phyloP scores from a whole-genome alignment of 2,113 vertebrate genomes.

The Oreochromis tanganicae region DNA sequence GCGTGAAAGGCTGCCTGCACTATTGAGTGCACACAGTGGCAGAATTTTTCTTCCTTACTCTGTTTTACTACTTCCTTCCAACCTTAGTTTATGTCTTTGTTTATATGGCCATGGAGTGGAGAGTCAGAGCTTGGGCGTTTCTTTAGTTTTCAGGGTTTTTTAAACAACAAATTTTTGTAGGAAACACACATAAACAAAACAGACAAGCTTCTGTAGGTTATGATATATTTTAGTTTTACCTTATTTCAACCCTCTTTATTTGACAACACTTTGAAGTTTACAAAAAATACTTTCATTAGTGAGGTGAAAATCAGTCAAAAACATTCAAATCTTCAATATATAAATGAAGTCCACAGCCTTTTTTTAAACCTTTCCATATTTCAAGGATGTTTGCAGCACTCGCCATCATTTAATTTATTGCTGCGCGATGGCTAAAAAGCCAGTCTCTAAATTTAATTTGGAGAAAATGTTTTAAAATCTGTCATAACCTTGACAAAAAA shows the following conservation, averaged over 20 bases:
- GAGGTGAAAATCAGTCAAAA: neutral
- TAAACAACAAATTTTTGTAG: fast-evolving
- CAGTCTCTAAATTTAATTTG: neutral
- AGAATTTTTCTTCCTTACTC: neutral
- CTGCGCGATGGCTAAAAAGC: neutral
- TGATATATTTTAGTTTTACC: neutral
- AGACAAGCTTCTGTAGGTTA: neutral
- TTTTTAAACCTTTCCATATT: neutral
- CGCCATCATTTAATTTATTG: neutral
- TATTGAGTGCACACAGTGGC: conserved; percentile 21
- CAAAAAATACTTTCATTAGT: neutral
- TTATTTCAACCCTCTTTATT: neutral
- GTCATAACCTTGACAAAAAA: neutral
- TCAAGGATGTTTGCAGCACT: neutral
- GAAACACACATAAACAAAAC: neutral
- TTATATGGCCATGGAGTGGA: neutral
- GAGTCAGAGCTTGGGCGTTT: neutral
- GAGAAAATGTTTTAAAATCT: neutral
- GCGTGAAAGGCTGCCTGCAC: conserved; percentile 24
- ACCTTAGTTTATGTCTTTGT: neutral
- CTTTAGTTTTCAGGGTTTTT: neutral
- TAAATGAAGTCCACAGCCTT: neutral
- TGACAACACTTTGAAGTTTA: neutral
- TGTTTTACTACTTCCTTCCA: neutral
- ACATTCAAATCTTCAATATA: neutral